Evolutionary conservation across 2,888 invertebrate species (phyloP).

Genomic region (Vesta saturnalis): DNA sequence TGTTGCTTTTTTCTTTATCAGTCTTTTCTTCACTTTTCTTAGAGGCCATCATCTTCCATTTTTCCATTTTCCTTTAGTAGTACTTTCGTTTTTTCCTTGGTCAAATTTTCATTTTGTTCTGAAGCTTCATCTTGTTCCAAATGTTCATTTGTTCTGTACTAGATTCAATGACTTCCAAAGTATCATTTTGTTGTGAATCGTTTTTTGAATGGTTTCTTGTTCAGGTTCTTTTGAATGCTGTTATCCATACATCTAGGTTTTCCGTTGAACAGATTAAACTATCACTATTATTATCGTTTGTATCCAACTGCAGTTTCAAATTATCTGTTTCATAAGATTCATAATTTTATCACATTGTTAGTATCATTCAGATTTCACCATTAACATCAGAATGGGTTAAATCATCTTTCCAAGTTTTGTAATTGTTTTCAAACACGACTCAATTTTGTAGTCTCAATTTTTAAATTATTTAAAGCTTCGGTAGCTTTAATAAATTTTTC

Average conservation of each 20-base stretch:
- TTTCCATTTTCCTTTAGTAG: no score
- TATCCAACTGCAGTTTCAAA: neutral
- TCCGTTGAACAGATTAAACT: neutral
- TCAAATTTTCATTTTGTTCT: neutral
- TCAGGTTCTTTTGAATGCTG: neutral
- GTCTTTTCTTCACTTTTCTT: no score
- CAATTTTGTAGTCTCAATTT: constrained; percentile 33
- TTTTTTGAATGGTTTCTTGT: no score
- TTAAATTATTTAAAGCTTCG: constrained; percentile 39
- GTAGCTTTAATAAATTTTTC: constrained; percentile 38
- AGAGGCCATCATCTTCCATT: no score
- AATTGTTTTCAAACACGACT: constrained; percentile 39
- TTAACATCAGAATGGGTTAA: neutral
- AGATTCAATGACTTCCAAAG: no score
- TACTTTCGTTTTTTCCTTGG: neutral
- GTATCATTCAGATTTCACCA: neutral
- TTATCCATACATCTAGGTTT: no score
- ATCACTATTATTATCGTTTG: neutral
- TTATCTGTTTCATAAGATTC: neutral
- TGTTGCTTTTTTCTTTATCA: no score
- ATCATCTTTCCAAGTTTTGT: constrained; percentile 11
- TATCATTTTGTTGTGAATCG: neutral
- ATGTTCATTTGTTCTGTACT: no score
- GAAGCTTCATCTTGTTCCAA: no score
- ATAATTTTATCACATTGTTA: neutral